Evolutionary conservation across 2,797 vertebrate genomes (phyloP).

Genomic region (Meriones psammophilus): DNA sequence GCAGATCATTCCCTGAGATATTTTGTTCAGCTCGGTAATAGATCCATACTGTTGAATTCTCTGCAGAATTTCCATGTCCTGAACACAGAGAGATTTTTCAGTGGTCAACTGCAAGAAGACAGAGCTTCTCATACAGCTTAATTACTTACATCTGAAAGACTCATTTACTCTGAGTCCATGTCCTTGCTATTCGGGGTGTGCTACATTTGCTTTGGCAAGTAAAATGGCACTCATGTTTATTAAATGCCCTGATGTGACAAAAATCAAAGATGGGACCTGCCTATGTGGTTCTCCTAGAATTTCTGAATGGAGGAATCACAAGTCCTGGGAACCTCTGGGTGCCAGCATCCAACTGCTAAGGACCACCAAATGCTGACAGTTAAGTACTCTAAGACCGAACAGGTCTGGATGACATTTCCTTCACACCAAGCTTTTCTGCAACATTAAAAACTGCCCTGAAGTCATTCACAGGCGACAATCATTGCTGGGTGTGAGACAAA

Average conservation of each 20-base stretch:
- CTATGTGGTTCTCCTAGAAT: neutral
- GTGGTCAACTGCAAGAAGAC: neutral
- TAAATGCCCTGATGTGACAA: neutral
- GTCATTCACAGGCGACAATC: slow-evolving; percentile 10
- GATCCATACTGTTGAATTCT: neutral
- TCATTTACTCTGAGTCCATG: neutral
- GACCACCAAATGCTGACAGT: neutral
- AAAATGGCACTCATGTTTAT: neutral
- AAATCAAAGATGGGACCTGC: neutral
- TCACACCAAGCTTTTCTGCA: slow-evolving; percentile 62
- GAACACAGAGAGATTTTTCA: neutral
- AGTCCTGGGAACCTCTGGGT: neutral
- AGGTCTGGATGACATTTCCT: neutral
- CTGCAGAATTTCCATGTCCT: neutral
- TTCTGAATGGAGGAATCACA: neutral
- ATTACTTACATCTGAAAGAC: slow-evolving; percentile 1
- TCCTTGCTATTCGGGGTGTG: neutral
- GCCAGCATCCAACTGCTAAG: neutral
- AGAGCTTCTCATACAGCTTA: neutral
- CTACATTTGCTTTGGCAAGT: neutral
- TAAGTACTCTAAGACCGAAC: slow-evolving; percentile 32
- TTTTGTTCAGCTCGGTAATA: neutral
- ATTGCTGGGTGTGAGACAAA: slow-evolving; percentile 53
- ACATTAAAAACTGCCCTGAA: slow-evolving; percentile 48
- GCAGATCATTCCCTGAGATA: neutral